Evolutionary conservation across 2,113 vertebrate genomes (phyloP), one percentile per base, ranked within the genome.

Genomic region (Hymenochirus boettgeri): DNA sequence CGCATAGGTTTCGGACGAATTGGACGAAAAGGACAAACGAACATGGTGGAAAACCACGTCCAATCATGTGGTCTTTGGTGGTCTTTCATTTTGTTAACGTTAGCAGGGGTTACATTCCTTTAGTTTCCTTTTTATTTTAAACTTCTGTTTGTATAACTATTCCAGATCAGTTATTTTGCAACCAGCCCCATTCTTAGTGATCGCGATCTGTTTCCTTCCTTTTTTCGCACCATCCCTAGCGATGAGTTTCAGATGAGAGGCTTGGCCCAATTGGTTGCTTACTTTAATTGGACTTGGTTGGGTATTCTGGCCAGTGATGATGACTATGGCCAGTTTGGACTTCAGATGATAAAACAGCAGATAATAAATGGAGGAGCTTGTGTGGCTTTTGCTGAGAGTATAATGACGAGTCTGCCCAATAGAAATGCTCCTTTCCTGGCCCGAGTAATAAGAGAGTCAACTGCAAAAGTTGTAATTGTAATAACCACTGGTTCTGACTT

Each of bases 281-380:
- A 2, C 2, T 91, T 92, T 0, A 1, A 33, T 0, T 98, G 96
- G 96, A 95, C 86, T 76, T 98, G 95, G 96, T 81, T 97, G 4
- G 92, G 86, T 15, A 27, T 62, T 13, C 10, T 62, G 29, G 47
- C 60, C 17, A 8, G 9, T 22, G 88, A 94, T 0, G 89, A 96
- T 0, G 91, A 89, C 21, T 96, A 94, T 0, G 93, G 96, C 6
- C 80, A 83, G 15, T 77, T 74, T 35, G 54, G 53, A 19, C 15
- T 21, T 18, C 52, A 19, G 7, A 37, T 21, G 27, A 2, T 47
- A 13, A 66, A 33, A 12, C 11, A 29, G 21, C 26, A 66, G 12
- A 48, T 58, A 54, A 25, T 27, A 7, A 29, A 15, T 11, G 9
- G 24, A 57, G 45, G 45, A 18, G 47, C 46, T 12, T 62, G 61